Conservation (phyloP, 2,888 invertebrate genomes). For the Melieria omissa region DNA sequence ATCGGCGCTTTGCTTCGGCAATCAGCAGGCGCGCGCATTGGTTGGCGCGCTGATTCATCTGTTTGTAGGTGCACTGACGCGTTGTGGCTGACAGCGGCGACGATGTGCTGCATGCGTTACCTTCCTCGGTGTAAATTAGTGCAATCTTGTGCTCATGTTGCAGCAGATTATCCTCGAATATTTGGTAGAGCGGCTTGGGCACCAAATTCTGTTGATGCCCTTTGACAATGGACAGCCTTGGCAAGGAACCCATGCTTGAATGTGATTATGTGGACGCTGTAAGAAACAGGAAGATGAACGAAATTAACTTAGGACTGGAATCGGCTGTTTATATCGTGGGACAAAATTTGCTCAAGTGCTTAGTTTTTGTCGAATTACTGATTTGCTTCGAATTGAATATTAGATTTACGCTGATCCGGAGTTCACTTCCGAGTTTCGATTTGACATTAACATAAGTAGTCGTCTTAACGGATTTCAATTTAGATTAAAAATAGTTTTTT, state of each 20-base stretch:
- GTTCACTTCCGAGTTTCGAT: no score
- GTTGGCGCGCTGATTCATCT: constrained; percentile 68
- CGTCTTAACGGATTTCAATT: no score
- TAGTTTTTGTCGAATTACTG: no score
- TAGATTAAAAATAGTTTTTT: no score
- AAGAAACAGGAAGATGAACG: neutral
- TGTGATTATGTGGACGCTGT: neutral
- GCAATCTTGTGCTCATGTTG: constrained; percentile 71
- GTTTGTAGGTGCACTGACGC: constrained; percentile 63
- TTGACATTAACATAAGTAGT: no score
- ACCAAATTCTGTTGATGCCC: constrained; percentile 71
- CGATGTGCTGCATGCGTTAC: constrained; percentile 12
- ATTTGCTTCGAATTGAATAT: no score
- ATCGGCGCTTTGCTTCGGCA: constrained; percentile 55
- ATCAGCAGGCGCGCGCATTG: constrained; percentile 66
- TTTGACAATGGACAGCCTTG: constrained; percentile 77
- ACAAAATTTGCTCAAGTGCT: no score
- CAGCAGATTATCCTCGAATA: constrained; percentile 72
- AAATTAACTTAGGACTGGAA: no score
- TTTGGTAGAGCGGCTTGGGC: constrained; percentile 69
- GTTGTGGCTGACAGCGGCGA: constrained; percentile 36
- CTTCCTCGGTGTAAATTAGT: constrained; percentile 64
- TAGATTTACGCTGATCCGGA: no score
- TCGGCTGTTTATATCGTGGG: no score
- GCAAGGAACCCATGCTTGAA: constrained; percentile 78